phyloP scores from a whole-genome alignment of 2,888 invertebrate genomes.

The Dolomedes plantarius region DNA sequence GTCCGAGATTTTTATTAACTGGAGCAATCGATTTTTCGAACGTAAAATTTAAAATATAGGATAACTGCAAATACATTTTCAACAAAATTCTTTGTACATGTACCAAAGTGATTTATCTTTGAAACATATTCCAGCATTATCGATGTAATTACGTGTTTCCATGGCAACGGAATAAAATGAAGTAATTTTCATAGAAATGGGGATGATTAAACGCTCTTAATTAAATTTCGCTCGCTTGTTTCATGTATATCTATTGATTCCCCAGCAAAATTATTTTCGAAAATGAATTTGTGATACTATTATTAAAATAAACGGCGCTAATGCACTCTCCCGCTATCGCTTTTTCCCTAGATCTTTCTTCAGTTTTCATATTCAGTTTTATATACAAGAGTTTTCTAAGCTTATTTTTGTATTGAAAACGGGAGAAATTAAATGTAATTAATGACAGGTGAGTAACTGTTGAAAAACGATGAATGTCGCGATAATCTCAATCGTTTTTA shows the following conservation, averaged over 20 bases:
- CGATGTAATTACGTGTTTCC: neutral
- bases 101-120: neutral
- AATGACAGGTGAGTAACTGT: too few relatives aligned
- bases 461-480: too few relatives aligned
- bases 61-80: neutral
- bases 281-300: slow-evolving; percentile 5
- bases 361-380: too few relatives aligned
- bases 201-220: slow-evolving; percentile 5
- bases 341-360: too few relatives aligned
- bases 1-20: too few relatives aligned
- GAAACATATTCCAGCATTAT: neutral
- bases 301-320: neutral
- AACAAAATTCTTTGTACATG: neutral
- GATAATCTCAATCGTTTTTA: too few relatives aligned
- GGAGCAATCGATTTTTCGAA: neutral
- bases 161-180: neutral
- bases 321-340: too few relatives aligned
- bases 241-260: neutral
- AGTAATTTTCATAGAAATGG: slow-evolving; percentile 1
- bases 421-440: too few relatives aligned
- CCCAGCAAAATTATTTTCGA: neutral
- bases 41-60: neutral
- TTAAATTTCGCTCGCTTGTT: neutral
- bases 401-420: too few relatives aligned
- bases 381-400: too few relatives aligned